Conservation (phyloP, 2,888 invertebrate species). For the Leucoma salicis region DNA sequence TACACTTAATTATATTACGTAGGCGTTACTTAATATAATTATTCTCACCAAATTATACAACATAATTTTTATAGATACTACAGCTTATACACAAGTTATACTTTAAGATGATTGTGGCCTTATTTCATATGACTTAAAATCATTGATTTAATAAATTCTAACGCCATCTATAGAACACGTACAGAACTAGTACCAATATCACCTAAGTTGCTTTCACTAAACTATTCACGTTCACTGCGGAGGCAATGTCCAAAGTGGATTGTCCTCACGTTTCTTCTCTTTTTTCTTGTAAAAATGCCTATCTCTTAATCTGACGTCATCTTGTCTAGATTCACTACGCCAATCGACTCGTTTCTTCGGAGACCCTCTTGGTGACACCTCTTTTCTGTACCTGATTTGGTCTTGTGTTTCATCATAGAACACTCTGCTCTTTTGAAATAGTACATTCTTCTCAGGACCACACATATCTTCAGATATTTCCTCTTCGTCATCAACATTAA, state of each 20-base stretch:
- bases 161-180: background rate
- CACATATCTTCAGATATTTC: slow-evolving; percentile 46
- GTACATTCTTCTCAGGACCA: slow-evolving; percentile 57
- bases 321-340: slow-evolving; percentile 59
- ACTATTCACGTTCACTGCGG: slow-evolving; percentile 52
- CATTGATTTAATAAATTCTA: no score
- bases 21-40: no score
- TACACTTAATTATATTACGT: no score
- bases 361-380: slow-evolving; percentile 51
- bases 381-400: slow-evolving; percentile 38
- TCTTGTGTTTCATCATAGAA: slow-evolving; percentile 56
- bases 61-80: no score
- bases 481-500: slow-evolving; percentile 41
- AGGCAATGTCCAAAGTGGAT: slow-evolving; percentile 68
- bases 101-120: background rate
- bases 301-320: slow-evolving; percentile 68
- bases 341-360: slow-evolving; percentile 56
- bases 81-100: background rate
- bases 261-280: slow-evolving; percentile 65
- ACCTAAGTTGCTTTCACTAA: slow-evolving; percentile 7
- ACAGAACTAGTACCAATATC: background rate
- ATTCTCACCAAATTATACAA: no score
- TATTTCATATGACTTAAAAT: background rate
- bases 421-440: slow-evolving; percentile 68
- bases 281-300: slow-evolving; percentile 64